These are phyloP conservation scores for Pogonocherus hispidulus DNA, from an alignment of 2,888 invertebrate species.

Conservation along the genomic window DNA sequence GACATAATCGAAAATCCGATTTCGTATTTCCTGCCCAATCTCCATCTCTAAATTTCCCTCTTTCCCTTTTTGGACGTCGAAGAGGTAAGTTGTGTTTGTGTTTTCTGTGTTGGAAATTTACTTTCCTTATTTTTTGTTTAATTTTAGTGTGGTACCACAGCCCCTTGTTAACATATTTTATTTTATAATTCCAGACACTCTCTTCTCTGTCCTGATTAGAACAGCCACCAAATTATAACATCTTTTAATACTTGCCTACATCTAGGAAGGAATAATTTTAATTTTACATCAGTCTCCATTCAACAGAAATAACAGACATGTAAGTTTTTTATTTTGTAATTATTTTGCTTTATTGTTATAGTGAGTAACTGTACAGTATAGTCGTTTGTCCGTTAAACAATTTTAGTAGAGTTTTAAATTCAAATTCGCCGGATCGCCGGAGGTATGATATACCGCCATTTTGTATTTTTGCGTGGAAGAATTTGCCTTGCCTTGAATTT, in stretches of 20 bases:
- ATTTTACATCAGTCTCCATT: not conserved
- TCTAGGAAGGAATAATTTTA: not conserved
- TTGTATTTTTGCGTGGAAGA: not conserved
- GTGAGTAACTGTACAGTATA: too few relatives aligned
- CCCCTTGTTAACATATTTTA: not conserved
- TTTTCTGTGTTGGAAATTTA: conserved; percentile 12
- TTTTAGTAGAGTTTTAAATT: too few relatives aligned
- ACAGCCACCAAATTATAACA: conserved; percentile 1
- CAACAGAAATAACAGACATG: not conserved
- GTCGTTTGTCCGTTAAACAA: too few relatives aligned
- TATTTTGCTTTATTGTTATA: not conserved
- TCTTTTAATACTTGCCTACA: not conserved
- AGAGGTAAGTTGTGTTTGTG: conserved; percentile 20
- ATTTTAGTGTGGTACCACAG: not conserved
- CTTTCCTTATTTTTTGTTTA: not conserved
- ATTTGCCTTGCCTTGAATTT: not conserved
- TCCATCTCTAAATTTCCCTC: too few relatives aligned
- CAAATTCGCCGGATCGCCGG: too few relatives aligned
- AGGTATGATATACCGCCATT: not conserved
- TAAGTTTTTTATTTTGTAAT: not conserved
- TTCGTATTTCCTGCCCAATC: not conserved
- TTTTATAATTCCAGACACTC: not conserved
- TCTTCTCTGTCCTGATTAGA: conserved; percentile 11
- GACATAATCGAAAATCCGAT: not conserved
- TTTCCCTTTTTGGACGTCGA: conserved; percentile 27